Percentiles rank a stretch among this genome's conserved stretches.
Evolutionary conservation across 2,113 vertebrate genomes (phyloP).

Genomic region (Corythornis cristatus): DNA sequence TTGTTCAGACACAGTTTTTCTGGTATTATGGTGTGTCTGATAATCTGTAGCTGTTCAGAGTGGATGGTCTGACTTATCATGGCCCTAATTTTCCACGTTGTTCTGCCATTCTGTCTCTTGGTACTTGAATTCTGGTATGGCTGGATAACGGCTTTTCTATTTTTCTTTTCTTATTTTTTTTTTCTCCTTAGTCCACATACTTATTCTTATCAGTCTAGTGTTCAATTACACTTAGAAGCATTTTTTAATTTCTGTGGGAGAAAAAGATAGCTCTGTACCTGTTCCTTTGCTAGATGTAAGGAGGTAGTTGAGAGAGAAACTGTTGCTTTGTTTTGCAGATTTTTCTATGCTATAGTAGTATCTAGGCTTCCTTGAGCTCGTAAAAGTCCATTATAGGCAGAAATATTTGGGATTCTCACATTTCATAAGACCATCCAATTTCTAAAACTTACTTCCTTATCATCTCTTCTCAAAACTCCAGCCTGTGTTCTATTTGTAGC

Average conservation of each 20-base stretch:
- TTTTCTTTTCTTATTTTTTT: neutral
- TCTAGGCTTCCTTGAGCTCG: neutral
- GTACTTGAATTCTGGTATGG: neutral
- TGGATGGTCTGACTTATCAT: neutral
- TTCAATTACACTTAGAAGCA: neutral
- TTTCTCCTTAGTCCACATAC: fast-evolving
- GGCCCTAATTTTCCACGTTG: neutral
- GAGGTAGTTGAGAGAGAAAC: neutral
- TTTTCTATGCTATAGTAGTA: fast-evolving
- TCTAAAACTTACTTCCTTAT: neutral
- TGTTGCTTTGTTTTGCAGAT: neutral
- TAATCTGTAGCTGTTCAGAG: neutral
- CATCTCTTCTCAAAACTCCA: neutral
- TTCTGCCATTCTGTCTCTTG: neutral
- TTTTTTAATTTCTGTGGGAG: neutral
- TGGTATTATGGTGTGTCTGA: neutral
- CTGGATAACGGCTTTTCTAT: neutral
- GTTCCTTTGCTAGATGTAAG: neutral
- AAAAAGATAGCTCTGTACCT: neutral
- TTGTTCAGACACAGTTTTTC: neutral
- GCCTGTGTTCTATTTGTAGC: neutral
- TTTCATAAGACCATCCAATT: neutral
- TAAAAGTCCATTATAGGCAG: neutral
- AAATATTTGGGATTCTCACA: neutral
- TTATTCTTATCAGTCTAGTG: neutral